Conservation (phyloP, 2,113 vertebrate species). For the Neolamprologus longior region DNA sequence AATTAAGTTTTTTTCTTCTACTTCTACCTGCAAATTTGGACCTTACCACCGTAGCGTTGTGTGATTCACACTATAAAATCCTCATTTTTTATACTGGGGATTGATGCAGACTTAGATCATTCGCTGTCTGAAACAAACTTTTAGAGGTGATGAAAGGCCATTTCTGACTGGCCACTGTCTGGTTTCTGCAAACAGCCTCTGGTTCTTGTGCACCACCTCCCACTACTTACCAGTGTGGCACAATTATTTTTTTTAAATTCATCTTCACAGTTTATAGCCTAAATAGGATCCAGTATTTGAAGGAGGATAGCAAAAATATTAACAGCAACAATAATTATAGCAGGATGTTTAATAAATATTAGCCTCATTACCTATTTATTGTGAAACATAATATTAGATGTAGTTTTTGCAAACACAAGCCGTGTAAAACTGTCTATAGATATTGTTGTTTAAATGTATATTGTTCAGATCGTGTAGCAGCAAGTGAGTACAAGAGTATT, state of each 20-base stretch:
- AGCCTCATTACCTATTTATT: background rate
- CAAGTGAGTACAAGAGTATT: background rate
- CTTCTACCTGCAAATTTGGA: background rate
- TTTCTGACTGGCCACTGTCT: background rate
- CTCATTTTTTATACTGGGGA: background rate
- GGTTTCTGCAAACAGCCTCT: background rate
- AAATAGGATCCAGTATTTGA: background rate
- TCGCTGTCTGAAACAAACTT: background rate
- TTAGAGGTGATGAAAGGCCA: background rate
- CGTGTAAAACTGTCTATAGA: background rate
- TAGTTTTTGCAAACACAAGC: background rate
- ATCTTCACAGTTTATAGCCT: background rate
- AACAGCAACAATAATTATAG: background rate
- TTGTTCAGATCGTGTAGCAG: background rate
- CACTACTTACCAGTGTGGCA: background rate
- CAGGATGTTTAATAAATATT: background rate
- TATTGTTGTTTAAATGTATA: background rate
- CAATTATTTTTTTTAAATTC: rapidly evolving
- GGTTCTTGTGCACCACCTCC: background rate
- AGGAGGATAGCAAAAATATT: background rate
- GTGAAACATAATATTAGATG: background rate
- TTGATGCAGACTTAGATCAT: background rate
- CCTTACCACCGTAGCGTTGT: background rate
- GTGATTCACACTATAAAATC: background rate
- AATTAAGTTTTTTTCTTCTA: background rate